Evolutionary conservation across 2,888 invertebrate genomes (phyloP), one percentile per base, ranked within the genome.

Genomic region (Prosapia bicincta): DNA sequence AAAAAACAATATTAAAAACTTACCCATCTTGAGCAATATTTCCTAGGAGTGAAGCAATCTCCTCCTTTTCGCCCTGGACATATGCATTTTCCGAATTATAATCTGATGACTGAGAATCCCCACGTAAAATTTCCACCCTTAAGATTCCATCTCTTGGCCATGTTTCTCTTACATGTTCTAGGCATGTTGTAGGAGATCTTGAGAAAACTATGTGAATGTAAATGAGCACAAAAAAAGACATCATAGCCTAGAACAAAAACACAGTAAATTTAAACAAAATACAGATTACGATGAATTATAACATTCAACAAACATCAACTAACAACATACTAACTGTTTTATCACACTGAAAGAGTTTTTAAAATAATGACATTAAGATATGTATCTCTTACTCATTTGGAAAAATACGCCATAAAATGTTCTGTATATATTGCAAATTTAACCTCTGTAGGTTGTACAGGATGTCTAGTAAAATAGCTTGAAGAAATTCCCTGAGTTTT

Each of bases 61-160:
- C 76, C 24, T 75, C 74, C 23, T 38, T 89, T 88, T 81, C 89
- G 90, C 79, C 90, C 91, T 83, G 94, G 24, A 92, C 93, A 85
- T 95, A 95, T 81, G 94, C 94, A 81, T 94, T 91, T 83, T 92
- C 90, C 82, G 95, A 90, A 79, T 89, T 90, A 83, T 95, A 95
- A 84, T 92, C 92, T 43, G 66, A 43, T n/a, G 76, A 15, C 74
- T 91, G 89, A 2, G 88, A 88, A 15, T 90, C 89, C 83, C 91
- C 91, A 79, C 90, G 86, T 74, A 93, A 85, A 81, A 97, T 95
- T 86, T 98, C 97, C 15, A 98, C 96, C 78, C 97, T 87, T 23
- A 99, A 87, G 80, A 99, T 96, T 3, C 99, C 99, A 85, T 97
- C 95, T 78, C 96, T 88, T 0, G 99, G 98, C 99, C 99, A 99